These are phyloP conservation scores for Torymus auratus DNA, from an alignment of 2,888 invertebrate genomes.

Conservation along the genomic window DNA sequence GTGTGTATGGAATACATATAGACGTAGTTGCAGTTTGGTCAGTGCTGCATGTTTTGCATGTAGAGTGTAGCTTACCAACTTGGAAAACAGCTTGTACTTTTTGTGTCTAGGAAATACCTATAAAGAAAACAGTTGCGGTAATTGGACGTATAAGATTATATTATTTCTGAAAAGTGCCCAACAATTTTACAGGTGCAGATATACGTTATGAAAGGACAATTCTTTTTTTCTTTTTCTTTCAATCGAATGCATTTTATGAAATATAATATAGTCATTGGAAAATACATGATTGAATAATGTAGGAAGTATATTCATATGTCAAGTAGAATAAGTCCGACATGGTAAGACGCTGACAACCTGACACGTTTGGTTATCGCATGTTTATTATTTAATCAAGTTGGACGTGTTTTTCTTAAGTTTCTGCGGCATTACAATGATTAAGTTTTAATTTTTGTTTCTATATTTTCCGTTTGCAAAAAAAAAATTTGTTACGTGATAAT, in stretches of 20 bases:
- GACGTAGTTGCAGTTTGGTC: not conserved
- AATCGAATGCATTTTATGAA: too few relatives aligned
- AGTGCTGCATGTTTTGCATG: not conserved
- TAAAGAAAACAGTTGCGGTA: slow-evolving; percentile 30
- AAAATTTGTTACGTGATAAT: too few relatives aligned
- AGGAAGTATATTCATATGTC: slow-evolving; percentile 1
- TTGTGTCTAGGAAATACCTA: slow-evolving; percentile 54
- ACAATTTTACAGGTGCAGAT: not conserved
- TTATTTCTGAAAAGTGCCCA: not conserved
- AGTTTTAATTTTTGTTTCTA: too few relatives aligned
- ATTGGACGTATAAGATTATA: not conserved
- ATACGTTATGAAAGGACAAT: too few relatives aligned
- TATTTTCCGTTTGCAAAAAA: too few relatives aligned
- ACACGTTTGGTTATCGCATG: not conserved
- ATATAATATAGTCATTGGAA: too few relatives aligned
- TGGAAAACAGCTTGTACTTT: slow-evolving; percentile 56
- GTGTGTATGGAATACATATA: not conserved
- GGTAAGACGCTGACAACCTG: not conserved
- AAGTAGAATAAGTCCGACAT: not conserved
- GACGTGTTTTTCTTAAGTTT: too few relatives aligned
- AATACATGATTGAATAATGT: not conserved
- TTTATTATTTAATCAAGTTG: not conserved
- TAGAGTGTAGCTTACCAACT: slow-evolving; percentile 53
- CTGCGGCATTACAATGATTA: too few relatives aligned
- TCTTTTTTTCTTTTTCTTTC: too few relatives aligned